Base-by-base conservation (phyloP, 2,888 invertebrate species). In the Drosophila hamatofila region DNA sequence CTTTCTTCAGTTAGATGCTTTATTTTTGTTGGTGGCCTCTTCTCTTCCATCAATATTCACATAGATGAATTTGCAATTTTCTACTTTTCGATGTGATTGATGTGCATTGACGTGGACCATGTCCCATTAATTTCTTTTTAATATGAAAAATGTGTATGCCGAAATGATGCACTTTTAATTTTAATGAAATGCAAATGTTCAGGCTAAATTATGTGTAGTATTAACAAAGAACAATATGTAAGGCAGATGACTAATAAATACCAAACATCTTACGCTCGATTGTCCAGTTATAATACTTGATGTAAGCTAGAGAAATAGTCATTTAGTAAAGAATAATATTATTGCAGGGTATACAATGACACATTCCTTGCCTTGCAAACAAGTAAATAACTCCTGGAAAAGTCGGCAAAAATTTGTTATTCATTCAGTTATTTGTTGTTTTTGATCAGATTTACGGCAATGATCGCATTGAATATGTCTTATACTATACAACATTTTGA, bases 181-280 rank as follows among this genome's bases (percentile, higher is more conserved):
- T 84, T 81, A 87, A 83, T 89, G 75, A 71, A 84, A 89, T 83
- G 79, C 79, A 88, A 87, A 78, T 83, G 66, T 75, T 62, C 57
- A 66, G 54, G 56, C 64, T 75, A 75, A 82, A 78, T 81, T 62
- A 44, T 61, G 59, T 37, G 27, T 18, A 57, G 54, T 48, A 58
- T 49, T 52, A 39, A n/a, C 46, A 37, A 23, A 37, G n/a, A 63
- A 49, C 60, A 35, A 35, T 59, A 51, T 54, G 25, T 37, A 27
- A 21, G 16, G 37, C 12, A 14, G 7, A 27, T 37, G n/a, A 68
- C 16, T 5, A 11, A 11, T 6, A 16, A 16, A 37, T 65, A n/a
- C 42, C 16, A n/a, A n/a, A n/a, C 67, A 52, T 42, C 30, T 30
- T 30, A 30, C 30, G 9, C 30, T 30, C 9, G 30, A 30, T 9